Percentiles rank a stretch among this genome's conserved stretches.
These are phyloP conservation scores for Tachystola acroxantha DNA, from an alignment of 2,888 invertebrate species.

Conservation along the genomic window DNA sequence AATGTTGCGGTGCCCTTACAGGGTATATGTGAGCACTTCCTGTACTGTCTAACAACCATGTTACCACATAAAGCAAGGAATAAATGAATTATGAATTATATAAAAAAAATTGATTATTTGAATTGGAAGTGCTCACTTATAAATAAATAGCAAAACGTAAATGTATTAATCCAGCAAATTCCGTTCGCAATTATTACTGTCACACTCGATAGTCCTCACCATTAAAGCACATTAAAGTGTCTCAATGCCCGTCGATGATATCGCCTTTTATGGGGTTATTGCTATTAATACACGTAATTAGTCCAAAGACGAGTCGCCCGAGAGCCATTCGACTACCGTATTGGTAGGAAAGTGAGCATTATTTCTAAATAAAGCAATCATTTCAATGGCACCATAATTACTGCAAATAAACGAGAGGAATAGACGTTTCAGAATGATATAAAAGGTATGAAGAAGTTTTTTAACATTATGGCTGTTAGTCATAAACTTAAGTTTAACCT, in stretches of 20 bases:
- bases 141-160: conserved; percentile 3
- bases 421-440: no score
- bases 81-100: no score
- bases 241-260: conserved; percentile 28
- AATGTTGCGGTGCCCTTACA: no score
- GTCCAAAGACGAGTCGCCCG: conserved; percentile 14
- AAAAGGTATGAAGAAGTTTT: no score
- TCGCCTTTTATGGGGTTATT: conserved; percentile 37
- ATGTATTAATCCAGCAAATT: conserved; percentile 16
- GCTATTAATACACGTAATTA: conserved; percentile 54
- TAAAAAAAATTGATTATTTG: no score
- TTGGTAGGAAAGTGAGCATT: conserved; percentile 5
- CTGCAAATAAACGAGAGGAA: no score
- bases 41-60: no score
- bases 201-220: conserved; percentile 23
- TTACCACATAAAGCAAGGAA: no score
- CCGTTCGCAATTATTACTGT: conserved; percentile 19
- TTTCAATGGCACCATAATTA: background rate
- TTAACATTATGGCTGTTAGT: no score
- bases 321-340: conserved; percentile 9
- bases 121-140: background rate
- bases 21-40: no score
- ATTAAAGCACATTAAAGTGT: conserved; percentile 37
- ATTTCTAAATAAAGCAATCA: conserved; percentile 4
- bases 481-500: no score